Evolutionary conservation across 2,797 vertebrate genomes (phyloP).

Genomic region (Etheostoma perlongum): DNA sequence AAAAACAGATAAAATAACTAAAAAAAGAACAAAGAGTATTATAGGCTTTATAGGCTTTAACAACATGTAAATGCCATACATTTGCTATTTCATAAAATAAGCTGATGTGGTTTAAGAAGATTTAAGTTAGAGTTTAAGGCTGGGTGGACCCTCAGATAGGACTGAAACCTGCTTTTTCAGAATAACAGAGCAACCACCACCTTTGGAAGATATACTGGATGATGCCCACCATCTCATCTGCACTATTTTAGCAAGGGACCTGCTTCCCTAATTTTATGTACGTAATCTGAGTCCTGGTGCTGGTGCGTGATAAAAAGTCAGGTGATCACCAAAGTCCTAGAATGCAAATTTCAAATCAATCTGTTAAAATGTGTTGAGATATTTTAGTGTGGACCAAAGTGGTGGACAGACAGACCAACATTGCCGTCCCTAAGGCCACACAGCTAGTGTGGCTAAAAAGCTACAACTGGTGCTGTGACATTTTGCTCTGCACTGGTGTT

Average conservation of each 20-base stretch:
- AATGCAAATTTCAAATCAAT: background rate
- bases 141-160: background rate
- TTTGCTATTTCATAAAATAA: conserved; percentile 22
- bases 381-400: background rate
- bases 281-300: background rate
- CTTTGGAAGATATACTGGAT: background rate
- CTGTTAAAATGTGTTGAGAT: background rate
- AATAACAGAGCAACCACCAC: background rate
- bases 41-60: background rate
- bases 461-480: background rate
- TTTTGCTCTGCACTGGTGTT: conserved; percentile 10
- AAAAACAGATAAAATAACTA: conserved; percentile 19
- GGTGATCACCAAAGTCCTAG: too few species aligned
- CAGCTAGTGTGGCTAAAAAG: background rate
- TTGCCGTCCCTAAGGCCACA: background rate
- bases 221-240: background rate
- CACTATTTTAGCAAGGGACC: background rate
- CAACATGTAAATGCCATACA: background rate
- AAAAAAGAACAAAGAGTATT: background rate
- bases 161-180: background rate
- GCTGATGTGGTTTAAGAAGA: background rate
- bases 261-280: background rate
- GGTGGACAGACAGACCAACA: background rate
- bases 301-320: background rate
- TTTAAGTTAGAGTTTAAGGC: background rate